Evolutionary conservation across 2,888 invertebrate species (phyloP), one percentile per base, ranked within the genome.

Genomic region (Dryadula phaetusa): DNA sequence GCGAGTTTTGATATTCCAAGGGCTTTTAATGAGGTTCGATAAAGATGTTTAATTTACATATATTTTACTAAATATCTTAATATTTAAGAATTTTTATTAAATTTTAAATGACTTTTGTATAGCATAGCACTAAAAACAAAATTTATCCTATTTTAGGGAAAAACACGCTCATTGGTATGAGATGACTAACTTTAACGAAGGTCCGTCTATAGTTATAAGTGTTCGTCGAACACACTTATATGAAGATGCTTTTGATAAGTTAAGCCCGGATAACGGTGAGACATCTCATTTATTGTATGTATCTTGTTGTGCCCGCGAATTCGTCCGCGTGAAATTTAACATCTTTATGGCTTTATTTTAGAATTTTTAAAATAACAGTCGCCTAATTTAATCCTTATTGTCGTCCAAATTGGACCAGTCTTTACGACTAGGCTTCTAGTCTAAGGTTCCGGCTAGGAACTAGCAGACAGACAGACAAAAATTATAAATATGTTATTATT

Each of bases 191-290:
- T 96, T 97, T 80, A 93, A 96, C 75, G 95, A 95, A 75, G 97
- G 97, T 0, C 96, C 96, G 0, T 94, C 94, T 47, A 96, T 97
- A 74, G 94, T 95, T 75, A 94, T 98, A 40, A 95, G 95, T 34
- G 96, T 98, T 7, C 92, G 98, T 67, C 93, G 99, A 65, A 96
- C 97, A 74, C 98, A 98, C 90, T 93, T 99, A n/a, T 99, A 99
- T 84, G 99, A 99, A 90, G 99, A 99, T 88, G 98, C 99, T 0
- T 99, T 98, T 82, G 98, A 98, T 62, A 98, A 98, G 85, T 93
- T 99, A 4, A 97, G 98, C 1, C 95, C 95, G 2, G 97, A 97
- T 77, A 98, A 98, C 92, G 97, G 97, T 97, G 88, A 84, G 88
- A 74, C 18, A 85, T 86, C 74, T 14, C 8, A 58, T n/a, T 54